Evolutionary conservation across 2,797 vertebrate genomes (phyloP).

Genomic region (Coregonus ussuriensis): DNA sequence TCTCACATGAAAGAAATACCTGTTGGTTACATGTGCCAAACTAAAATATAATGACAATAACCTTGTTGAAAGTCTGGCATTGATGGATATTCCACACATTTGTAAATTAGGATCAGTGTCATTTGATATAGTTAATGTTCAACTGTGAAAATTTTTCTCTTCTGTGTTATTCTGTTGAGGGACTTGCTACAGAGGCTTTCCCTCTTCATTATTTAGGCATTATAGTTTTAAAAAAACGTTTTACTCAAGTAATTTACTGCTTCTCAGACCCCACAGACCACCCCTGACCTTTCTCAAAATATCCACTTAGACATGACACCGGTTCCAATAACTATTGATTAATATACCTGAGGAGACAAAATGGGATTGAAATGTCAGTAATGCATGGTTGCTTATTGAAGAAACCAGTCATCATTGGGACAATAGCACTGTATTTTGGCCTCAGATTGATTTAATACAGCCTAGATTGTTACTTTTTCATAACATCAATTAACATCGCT

Average conservation of each 20-base stretch:
- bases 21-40: not conserved
- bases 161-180: too few relatives aligned
- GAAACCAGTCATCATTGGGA: too few relatives aligned
- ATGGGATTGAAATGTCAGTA: too few relatives aligned
- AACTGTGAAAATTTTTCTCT: too few relatives aligned
- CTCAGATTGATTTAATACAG: not conserved
- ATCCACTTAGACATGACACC: not conserved
- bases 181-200: too few relatives aligned
- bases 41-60: not conserved
- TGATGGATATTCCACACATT: not conserved
- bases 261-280: not conserved
- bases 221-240: too few relatives aligned
- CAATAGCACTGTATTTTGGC: too few relatives aligned
- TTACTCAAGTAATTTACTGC: too few relatives aligned
- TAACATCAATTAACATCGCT: not conserved
- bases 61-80: conserved; percentile 10
- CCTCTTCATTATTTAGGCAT: too few relatives aligned
- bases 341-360: too few relatives aligned
- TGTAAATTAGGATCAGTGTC: not conserved
- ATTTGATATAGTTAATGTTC: too few relatives aligned
- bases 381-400: too few relatives aligned
- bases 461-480: not conserved
- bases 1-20: not conserved
- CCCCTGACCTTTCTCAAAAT: not conserved
- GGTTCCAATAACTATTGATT: not conserved